Base-by-base conservation (phyloP, 1,140 invertebrate genomes). In the Macrotrachela quadricornifera region DNA sequence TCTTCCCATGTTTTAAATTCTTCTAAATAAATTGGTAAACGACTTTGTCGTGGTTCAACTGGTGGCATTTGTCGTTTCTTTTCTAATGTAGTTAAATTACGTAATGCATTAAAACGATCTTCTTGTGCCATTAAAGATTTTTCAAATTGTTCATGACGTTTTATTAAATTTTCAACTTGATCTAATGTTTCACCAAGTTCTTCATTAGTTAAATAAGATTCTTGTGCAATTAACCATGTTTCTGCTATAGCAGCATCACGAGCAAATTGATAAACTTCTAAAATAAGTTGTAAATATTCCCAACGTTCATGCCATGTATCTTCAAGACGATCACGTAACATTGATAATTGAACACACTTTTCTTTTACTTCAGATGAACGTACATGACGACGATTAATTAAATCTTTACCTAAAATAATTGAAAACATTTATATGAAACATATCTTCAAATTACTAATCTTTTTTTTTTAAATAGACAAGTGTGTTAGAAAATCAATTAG, bases 91-190 rank as follows among this genome's bases (percentile, higher is more conserved):
- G 94, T 99, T 64, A 95, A 77, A 70, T 90, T 77, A 74, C 92
- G 84, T 62, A 99, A 77, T 58, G 92, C 92, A 70, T 82, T 81
- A 75, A 99, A 99, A 65, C 94, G 75, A 74, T 97, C 92, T 72
- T 99, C 92, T 73, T 99, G 94, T 53, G 92, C 91, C 57, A 84
- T 79, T 50, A 91, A 90, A 11, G 90, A 91, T 70, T 97, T 97
- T 75, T 97, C 92, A 73, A 99, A 99, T 54, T 91, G 90, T 74
- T 99, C 92, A 69, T 99, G 94, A 72, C 96, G 97, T 75, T 97
- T 97, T 56, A 99, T 92, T 44, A 99, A 75, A 69, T 87, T 90
- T 71, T 97, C 91, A 46, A 97, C 91, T 70, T 95, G 90, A 73
- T 97, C 92, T 63, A 99, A 86, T 21, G 86, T 91, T 70, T 91